These are phyloP conservation scores for Byasa hedistus DNA, from an alignment of 2,888 invertebrate species.

Conservation along the genomic window DNA sequence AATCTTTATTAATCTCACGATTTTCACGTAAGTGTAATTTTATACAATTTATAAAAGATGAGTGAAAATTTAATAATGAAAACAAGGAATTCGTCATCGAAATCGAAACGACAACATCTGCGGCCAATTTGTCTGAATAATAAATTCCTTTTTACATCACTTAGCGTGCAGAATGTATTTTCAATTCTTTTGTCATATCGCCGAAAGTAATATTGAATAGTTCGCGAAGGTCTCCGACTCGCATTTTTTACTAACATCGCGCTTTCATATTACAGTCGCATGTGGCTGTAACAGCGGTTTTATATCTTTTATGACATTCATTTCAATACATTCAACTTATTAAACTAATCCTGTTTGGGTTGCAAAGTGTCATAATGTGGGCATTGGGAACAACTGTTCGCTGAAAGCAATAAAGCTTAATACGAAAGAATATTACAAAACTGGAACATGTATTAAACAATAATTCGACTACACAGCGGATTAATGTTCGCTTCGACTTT, in stretches of 20 bases:
- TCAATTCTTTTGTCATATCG: constrained; percentile 24
- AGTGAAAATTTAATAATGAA: neutral
- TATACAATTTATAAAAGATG: neutral
- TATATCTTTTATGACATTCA: constrained; percentile 29
- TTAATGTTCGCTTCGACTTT: neutral
- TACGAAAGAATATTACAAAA: constrained; percentile 2
- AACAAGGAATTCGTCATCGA: neutral
- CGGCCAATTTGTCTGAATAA: neutral
- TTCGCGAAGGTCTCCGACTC: constrained; percentile 26
- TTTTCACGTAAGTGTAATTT: neutral
- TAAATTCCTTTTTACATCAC: neutral
- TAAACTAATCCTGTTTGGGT: constrained; percentile 25
- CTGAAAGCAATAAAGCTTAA: neutral
- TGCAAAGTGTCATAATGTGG: constrained; percentile 19
- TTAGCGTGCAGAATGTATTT: constrained; percentile 21
- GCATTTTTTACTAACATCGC: constrained; percentile 28
- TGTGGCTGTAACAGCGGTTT: constrained; percentile 29
- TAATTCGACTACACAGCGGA: neutral
- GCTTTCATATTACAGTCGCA: constrained; percentile 27
- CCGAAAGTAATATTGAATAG: constrained; percentile 28
- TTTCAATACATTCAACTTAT: constrained; percentile 28
- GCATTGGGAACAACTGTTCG: constrained; percentile 22
- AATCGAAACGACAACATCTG: neutral
- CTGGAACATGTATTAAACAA: neutral
- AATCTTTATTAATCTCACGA: neutral